phyloP scores from a whole-genome alignment of 2,113 vertebrate genomes.

The Malaclemys terrapin region DNA sequence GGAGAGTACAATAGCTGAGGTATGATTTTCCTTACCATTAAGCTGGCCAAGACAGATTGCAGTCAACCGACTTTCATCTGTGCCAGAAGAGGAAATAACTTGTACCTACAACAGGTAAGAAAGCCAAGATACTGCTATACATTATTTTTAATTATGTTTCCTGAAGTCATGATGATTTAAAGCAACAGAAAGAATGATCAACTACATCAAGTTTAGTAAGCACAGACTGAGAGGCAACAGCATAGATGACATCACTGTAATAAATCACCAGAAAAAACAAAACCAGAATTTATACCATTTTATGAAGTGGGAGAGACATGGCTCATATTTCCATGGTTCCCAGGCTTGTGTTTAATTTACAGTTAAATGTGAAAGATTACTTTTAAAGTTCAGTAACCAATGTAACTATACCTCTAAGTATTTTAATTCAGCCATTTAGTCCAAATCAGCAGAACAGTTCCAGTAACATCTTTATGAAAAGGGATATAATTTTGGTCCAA shows the following conservation, averaged over 20 bases:
- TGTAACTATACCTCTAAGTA: background rate
- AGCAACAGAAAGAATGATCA: background rate
- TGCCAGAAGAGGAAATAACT: background rate
- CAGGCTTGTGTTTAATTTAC: background rate
- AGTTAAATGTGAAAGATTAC: background rate
- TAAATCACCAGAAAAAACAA: slow-evolving; percentile 21
- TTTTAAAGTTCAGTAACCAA: background rate
- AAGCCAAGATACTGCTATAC: background rate
- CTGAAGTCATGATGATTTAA: slow-evolving; percentile 26
- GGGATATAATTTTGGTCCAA: background rate
- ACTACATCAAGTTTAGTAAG: background rate
- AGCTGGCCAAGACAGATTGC: background rate
- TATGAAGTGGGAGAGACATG: background rate
- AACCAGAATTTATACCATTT: background rate
- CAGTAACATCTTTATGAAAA: background rate
- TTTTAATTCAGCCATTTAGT: background rate
- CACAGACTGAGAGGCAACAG: slow-evolving; percentile 12
- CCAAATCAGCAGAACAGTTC: background rate
- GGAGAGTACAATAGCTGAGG: background rate
- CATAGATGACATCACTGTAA: slow-evolving; percentile 16
- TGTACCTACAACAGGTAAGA: background rate
- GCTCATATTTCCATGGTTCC: background rate
- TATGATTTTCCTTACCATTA: background rate
- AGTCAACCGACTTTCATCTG: background rate
- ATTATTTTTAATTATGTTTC: background rate